phyloP scores from a whole-genome alignment of 2,888 invertebrate species.

The Oegoconia quadripuncta region DNA sequence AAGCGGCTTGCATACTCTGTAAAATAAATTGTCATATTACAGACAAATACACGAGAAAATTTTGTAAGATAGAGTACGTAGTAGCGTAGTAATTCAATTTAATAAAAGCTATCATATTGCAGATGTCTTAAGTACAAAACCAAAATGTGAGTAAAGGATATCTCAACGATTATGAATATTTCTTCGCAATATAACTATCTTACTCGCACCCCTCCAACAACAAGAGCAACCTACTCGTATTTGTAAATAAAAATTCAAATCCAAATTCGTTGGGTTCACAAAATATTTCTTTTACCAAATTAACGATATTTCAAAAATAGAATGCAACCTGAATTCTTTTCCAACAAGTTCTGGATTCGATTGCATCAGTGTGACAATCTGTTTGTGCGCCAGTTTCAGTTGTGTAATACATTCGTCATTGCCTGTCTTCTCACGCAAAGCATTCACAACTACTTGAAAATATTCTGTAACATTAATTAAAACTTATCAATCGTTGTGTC shows the following conservation, averaged over 20 bases:
- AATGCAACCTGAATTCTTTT: conserved; percentile 82
- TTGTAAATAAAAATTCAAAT: neutral
- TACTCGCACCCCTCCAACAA: no score
- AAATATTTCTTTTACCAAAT: neutral
- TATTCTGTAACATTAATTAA: conserved; percentile 82
- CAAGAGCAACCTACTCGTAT: no score
- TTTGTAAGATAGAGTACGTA: no score
- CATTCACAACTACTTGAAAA: conserved; percentile 87
- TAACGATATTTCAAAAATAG: conserved; percentile 16
- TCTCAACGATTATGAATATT: no score
- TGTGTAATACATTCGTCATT: conserved; percentile 83
- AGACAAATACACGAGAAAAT: no score
- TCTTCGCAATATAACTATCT: no score
- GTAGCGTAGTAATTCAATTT: no score
- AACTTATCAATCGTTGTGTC: neutral
- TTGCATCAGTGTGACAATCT: conserved; percentile 82
- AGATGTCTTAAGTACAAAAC: no score
- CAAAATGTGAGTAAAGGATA: no score
- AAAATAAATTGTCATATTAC: conserved; percentile 22
- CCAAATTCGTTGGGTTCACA: no score
- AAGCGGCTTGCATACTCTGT: conserved; percentile 87
- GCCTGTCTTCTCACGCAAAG: conserved; percentile 81
- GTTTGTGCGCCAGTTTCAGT: conserved; percentile 81
- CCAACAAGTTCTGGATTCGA: conserved; percentile 75
- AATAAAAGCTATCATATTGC: no score